A percentile compares a stretch with the other conserved stretches of the same genome.
phyloP scores from a whole-genome alignment of 2,888 invertebrate genomes.

The Gymnosoma rotundatum region DNA sequence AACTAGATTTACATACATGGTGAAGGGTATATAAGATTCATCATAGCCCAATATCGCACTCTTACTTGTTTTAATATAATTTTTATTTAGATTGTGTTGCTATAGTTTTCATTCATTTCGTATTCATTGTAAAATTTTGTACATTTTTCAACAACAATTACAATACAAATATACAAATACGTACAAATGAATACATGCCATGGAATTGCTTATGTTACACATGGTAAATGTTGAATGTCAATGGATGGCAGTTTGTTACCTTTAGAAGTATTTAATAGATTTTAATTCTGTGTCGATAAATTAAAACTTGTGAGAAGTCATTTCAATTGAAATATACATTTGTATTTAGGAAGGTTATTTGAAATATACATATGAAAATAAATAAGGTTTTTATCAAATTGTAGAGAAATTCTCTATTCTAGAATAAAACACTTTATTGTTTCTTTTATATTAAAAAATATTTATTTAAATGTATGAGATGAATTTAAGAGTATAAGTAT shows the following conservation, averaged over 20 bases:
- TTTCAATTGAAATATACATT: not conserved
- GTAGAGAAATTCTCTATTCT: no score
- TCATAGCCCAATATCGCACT: no score
- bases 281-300: not conserved
- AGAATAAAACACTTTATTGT: no score
- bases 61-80: not conserved
- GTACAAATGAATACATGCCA: not conserved
- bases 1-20: no score
- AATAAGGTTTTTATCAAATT: no score
- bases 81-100: not conserved
- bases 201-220: not conserved
- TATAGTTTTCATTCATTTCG: not conserved
- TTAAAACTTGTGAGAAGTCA: slow-evolving; percentile 8
- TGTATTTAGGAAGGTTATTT: not conserved
- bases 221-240: not conserved
- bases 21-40: no score
- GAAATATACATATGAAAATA: no score
- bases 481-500: no score
- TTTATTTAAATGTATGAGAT: no score
- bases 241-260: not conserved
- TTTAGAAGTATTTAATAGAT: slow-evolving; percentile 7
- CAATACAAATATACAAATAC: slow-evolving; percentile 11
- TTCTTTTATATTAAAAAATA: no score
- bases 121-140: slow-evolving; percentile 10
- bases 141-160: slow-evolving; percentile 42